phyloP scores from a whole-genome alignment of 2,797 vertebrate genomes.

The Lagocephalus sceleratus region DNA sequence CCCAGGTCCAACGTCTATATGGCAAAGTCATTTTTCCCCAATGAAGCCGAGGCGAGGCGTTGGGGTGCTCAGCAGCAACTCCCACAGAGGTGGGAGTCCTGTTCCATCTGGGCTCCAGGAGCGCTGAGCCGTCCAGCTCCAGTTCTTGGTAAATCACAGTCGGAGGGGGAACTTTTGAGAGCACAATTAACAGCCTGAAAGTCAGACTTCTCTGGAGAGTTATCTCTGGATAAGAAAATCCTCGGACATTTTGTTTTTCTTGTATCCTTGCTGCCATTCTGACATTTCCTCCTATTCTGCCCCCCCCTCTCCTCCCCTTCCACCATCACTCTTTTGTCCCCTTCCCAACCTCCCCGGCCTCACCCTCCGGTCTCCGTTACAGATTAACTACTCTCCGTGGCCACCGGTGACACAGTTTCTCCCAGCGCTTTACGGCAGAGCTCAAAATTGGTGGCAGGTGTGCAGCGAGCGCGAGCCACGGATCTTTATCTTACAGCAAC shows the following conservation, averaged over 20 bases:
- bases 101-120: constrained; percentile 39
- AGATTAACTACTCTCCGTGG: constrained; percentile 48
- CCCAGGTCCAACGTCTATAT: constrained; percentile 33
- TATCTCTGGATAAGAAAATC: constrained; percentile 26
- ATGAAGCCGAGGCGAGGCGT: constrained; percentile 22
- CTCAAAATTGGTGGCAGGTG: constrained; percentile 64
- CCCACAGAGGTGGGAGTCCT: constrained; percentile 42
- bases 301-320: constrained; percentile 1
- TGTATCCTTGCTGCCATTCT: too few relatives aligned
- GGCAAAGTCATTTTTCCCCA: constrained; percentile 42
- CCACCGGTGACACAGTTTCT: constrained; percentile 34
- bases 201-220: constrained; percentile 59
- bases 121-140: constrained; percentile 54
- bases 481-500: constrained; percentile 67
- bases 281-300: too few relatives aligned
- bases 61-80: constrained; percentile 4
- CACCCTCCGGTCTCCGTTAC: constrained; percentile 33
- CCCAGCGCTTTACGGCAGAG: too few relatives aligned
- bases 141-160: constrained; percentile 61
- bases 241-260: constrained; percentile 38
- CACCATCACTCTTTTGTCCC: constrained; percentile 4
- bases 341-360: constrained; percentile 1
- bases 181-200: constrained; percentile 68
- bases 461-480: constrained; percentile 42
- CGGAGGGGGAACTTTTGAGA: constrained; percentile 56